phyloP scores from a whole-genome alignment of 2,888 invertebrate genomes.

The Antheraea assamensis region DNA sequence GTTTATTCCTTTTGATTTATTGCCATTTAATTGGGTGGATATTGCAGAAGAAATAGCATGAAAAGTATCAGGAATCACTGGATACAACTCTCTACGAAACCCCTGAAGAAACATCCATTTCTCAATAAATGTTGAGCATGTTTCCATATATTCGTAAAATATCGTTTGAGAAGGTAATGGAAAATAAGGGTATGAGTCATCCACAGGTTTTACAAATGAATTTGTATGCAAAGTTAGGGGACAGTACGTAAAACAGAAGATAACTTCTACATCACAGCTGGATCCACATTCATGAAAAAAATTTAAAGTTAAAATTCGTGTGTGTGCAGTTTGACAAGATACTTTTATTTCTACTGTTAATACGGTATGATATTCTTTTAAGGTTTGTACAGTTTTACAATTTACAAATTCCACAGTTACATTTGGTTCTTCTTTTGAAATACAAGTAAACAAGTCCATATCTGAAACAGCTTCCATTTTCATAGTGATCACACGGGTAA shows the following conservation, averaged over 20 bases:
- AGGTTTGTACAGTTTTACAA: conserved; percentile 34
- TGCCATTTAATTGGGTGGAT: conserved; percentile 43
- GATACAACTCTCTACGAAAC: conserved; percentile 71
- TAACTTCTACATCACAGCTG: conserved; percentile 63
- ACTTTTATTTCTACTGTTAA: conserved; percentile 54
- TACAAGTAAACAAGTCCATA: conserved; percentile 51
- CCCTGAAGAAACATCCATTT: conserved; percentile 78
- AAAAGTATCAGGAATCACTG: conserved; percentile 71
- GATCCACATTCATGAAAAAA: conserved; percentile 62
- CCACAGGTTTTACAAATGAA: conserved; percentile 41
- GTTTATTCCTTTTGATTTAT: conserved; percentile 67
- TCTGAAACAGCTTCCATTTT: conserved; percentile 50
- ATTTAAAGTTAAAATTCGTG: conserved; percentile 46
- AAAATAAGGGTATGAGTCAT: conserved; percentile 70
- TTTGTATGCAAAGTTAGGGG: conserved; percentile 63
- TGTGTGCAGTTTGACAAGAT: conserved; percentile 41
- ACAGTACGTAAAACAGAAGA: conserved; percentile 66
- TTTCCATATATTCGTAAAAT: conserved; percentile 60
- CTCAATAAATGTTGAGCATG: conserved; percentile 60
- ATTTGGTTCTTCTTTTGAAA: conserved; percentile 52
- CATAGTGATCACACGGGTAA: conserved; percentile 47
- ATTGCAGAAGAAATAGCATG: conserved; percentile 61
- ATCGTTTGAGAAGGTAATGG: conserved; percentile 53
- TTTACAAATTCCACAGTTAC: conserved; percentile 49
- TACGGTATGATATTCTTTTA: conserved; percentile 43